These are phyloP conservation scores for Coptotermes formosanus DNA, from an alignment of 1,140 invertebrate genomes.

Conservation along the genomic window DNA sequence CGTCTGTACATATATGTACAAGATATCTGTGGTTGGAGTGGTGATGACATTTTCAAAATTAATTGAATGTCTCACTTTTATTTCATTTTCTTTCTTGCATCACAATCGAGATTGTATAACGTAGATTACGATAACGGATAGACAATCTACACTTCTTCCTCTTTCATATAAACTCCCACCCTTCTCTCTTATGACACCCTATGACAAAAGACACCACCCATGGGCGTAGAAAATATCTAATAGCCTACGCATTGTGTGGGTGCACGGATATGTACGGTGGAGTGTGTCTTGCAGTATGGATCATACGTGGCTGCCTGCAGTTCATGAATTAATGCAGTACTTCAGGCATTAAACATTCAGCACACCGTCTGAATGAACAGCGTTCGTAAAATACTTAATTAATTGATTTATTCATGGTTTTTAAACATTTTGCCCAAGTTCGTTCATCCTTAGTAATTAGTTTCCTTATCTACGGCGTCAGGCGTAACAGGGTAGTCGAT, in stretches of 20 bases:
- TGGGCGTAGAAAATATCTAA: neutral
- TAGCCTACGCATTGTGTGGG: neutral
- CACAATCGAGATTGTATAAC: slow-evolving; percentile 2
- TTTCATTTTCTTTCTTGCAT: neutral
- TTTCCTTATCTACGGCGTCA: too few species aligned
- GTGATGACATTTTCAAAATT: neutral
- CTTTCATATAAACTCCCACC: neutral
- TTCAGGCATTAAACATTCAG: too few species aligned
- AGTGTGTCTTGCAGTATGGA: neutral
- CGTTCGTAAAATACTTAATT: too few species aligned
- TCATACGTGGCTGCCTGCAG: neutral
- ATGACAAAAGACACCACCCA: neutral
- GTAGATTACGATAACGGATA: neutral
- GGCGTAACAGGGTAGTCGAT: too few species aligned
- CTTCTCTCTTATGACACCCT: neutral
- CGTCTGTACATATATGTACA: too few species aligned
- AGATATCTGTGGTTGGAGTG: neutral
- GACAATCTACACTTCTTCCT: neutral
- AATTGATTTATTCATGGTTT: too few species aligned
- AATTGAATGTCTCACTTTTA: neutral
- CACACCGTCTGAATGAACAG: too few species aligned
- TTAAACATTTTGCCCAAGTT: too few species aligned
- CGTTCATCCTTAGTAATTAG: too few species aligned
- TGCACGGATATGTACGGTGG: neutral
- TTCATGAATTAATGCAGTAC: too few species aligned